These are phyloP conservation scores for Andrena flavipes DNA, from an alignment of 2,888 invertebrate species.

Conservation along the genomic window DNA sequence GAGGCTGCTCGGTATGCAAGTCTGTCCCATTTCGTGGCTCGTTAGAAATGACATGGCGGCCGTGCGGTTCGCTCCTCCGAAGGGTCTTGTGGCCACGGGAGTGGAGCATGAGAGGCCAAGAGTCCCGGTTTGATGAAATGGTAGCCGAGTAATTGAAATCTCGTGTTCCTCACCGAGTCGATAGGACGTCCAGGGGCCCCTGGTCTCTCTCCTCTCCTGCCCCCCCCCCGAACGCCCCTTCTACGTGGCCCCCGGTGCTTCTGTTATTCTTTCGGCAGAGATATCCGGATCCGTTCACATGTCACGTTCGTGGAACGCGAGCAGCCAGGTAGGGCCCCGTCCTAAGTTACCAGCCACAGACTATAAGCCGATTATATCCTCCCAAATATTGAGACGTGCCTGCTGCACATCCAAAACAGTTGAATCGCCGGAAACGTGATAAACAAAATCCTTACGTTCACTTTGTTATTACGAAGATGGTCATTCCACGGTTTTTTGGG, in stretches of 20 bases:
- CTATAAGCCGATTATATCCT: constrained; percentile 81
- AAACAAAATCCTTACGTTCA: no score
- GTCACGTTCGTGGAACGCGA: constrained; percentile 74
- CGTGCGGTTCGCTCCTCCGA: constrained; percentile 49
- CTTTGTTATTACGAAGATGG: no score
- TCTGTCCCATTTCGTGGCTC: constrained; percentile 67
- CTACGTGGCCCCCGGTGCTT: constrained; percentile 44
- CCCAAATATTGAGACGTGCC: constrained; percentile 81
- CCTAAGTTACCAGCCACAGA: constrained; percentile 68
- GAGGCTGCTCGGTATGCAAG: constrained; percentile 64
- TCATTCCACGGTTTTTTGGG: no score
- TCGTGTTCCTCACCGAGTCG: constrained; percentile 77
- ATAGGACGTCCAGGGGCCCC: constrained; percentile 52
- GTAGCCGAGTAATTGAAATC: constrained; percentile 80
- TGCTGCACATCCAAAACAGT: no score
- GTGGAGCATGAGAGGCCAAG: constrained; percentile 36
- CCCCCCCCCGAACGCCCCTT: neutral
- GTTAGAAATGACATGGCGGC: constrained; percentile 73
- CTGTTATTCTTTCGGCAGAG: constrained; percentile 63
- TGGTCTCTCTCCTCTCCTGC: constrained; percentile 7
- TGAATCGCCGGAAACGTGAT: no score
- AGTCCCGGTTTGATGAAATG: constrained; percentile 76
- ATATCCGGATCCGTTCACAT: constrained; percentile 72
- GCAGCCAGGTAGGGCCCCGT: constrained; percentile 67
- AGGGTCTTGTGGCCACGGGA: constrained; percentile 53